Base-by-base conservation (phyloP, 2,113 vertebrate species). In the Microcebus jonahi region DNA sequence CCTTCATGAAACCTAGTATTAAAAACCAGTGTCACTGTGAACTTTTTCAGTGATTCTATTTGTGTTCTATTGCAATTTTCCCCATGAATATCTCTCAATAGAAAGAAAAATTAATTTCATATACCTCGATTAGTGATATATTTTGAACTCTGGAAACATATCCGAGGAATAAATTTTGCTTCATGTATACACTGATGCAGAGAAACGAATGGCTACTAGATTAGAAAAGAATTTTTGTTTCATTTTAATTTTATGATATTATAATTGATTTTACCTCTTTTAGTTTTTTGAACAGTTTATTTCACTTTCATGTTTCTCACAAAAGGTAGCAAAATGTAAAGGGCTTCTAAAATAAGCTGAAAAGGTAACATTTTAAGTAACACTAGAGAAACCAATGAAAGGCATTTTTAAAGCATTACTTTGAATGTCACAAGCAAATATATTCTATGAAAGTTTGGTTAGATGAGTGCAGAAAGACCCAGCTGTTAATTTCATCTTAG, bases 291-390 rank as follows among this genome's bases (percentile, higher is more conserved):
- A 67, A 85, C 57, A 81, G 17, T 75, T 82, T 67, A 67, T 88
- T 91, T 75, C 59, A 53, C 76, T 15, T 27, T 34, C n/a, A 2
- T 23, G 7, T 70, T 45, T 79, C 34, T 87, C 31, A 79, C 53
- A 53, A 93, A 94, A 63, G 0, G 39, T 83, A 17, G 73, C 67
- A 93, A 61, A 91, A 86, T 76, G 4, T n/a, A 59, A 96, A 95
- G 59, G 8, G 17, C 11, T 89, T 42, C 45, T 18, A 42, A 94
- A 90, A 89, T 31, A 85, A 67, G 6, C 59, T 31, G 68, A 55
- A 84, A 94, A 53, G 18, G 65, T 53, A 75, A 11, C 3, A 45
- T 76, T 61, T 88, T 82, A 84, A 93, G 29, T 17, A 18, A 36
- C 17, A n/a, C 45, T 17, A 39, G 50, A 21, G 14, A 55, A 42